Conservation (phyloP, 1,140 invertebrate species). For the Chlorops oryzae region DNA sequence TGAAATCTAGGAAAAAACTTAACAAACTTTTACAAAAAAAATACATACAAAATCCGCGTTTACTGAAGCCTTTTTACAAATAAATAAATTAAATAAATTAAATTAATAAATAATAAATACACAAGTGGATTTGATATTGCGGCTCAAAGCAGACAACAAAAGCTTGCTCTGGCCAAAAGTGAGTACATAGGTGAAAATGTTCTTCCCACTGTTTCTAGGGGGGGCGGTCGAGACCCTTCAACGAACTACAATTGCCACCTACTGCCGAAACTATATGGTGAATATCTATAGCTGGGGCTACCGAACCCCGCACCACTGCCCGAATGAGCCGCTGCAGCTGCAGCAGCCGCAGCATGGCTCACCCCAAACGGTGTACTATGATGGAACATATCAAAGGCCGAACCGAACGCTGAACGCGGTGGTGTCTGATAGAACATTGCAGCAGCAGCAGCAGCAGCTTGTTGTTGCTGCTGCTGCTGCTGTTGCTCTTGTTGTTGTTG, state of each 20-base stretch:
- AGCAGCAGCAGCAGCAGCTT: slow-evolving; percentile 25
- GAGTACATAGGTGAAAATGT: too few species aligned
- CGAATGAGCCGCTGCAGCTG: slow-evolving; percentile 18
- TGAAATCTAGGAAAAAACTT: too few species aligned
- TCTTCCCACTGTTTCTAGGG: background rate
- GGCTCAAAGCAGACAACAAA: too few species aligned
- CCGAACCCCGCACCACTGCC: slow-evolving; percentile 30
- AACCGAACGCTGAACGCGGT: slow-evolving; percentile 39
- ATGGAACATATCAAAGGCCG: slow-evolving; percentile 48
- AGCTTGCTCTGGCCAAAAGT: too few species aligned
- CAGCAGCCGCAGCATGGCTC: slow-evolving; percentile 32
- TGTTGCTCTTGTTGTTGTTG: slow-evolving; percentile 14
- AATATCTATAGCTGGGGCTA: slow-evolving; percentile 46
- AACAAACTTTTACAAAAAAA: too few species aligned
- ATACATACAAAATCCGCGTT: too few species aligned
- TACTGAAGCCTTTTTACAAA: too few species aligned
- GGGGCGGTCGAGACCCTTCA: background rate
- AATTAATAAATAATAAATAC: too few species aligned
- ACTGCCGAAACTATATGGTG: slow-evolving; percentile 44
- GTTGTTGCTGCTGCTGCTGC: slow-evolving; percentile 22
- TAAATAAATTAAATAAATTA: too few species aligned
- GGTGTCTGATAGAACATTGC: slow-evolving; percentile 46
- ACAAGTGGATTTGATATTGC: too few species aligned
- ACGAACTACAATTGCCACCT: slow-evolving; percentile 43
- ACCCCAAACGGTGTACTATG: slow-evolving; percentile 45